phyloP scores from a whole-genome alignment of 2,888 invertebrate species.

The Seira musarum region DNA sequence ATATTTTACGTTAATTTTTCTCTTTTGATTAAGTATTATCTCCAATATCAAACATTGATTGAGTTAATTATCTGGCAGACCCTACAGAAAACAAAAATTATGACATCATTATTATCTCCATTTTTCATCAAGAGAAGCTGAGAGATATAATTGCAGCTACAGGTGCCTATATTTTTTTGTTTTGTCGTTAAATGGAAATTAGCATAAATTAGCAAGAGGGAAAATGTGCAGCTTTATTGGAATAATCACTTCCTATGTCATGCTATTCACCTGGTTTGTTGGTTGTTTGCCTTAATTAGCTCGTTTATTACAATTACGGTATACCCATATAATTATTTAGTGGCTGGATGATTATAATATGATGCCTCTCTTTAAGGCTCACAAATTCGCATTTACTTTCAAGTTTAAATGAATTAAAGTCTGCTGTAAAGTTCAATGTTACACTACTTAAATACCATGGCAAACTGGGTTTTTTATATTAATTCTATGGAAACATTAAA shows the following conservation, averaged over 20 bases:
- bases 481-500: too few relatives aligned
- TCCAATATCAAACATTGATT: too few relatives aligned
- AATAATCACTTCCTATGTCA: slow-evolving; percentile 8
- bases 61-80: too few relatives aligned
- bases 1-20: too few relatives aligned
- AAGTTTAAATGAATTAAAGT: slow-evolving; percentile 24
- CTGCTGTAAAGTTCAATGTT: slow-evolving; percentile 41
- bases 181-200: neutral
- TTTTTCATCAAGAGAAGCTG: too few relatives aligned
- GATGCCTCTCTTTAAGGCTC: neutral
- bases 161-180: too few relatives aligned
- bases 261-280: neutral
- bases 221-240: neutral
- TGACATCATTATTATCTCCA: too few relatives aligned
- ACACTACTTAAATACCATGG: neutral
- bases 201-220: neutral
- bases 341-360: neutral
- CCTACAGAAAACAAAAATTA: too few relatives aligned
- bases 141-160: too few relatives aligned
- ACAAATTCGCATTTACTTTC: neutral
- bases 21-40: too few relatives aligned
- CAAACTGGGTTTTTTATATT: neutral
- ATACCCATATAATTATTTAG: neutral
- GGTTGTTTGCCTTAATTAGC: slow-evolving; percentile 4
- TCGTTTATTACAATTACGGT: neutral